Conservation (phyloP, 2,113 vertebrate species). For the Myrmecobius fasciatus region DNA sequence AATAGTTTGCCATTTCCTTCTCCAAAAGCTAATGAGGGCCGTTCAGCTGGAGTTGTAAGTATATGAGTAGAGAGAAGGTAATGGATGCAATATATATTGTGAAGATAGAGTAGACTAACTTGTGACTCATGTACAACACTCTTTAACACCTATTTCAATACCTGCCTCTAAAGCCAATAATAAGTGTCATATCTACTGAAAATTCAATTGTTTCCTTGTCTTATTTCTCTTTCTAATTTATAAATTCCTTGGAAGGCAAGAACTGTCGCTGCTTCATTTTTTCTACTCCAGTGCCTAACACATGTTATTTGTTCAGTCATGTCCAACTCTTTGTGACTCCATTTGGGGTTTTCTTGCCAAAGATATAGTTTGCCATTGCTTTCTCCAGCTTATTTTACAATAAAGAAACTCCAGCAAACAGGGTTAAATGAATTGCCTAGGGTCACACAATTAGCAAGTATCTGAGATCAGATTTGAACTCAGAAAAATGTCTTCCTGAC, state of each 20-base stretch:
- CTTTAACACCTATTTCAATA: background rate
- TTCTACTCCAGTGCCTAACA: background rate
- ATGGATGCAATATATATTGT: background rate
- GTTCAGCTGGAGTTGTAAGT: too few species aligned
- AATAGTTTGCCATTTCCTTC: too few species aligned
- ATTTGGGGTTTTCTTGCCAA: background rate
- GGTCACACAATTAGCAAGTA: background rate
- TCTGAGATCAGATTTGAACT: background rate
- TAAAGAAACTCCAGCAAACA: background rate
- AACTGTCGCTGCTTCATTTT: background rate
- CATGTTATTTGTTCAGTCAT: background rate
- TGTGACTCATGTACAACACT: background rate
- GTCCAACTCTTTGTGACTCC: background rate
- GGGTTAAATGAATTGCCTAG: background rate
- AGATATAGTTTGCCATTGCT: background rate
- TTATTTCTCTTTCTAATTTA: background rate
- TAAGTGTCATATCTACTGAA: background rate
- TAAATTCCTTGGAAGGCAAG: background rate
- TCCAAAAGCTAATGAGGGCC: too few species aligned
- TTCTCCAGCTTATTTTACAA: background rate
- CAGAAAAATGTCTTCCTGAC: background rate
- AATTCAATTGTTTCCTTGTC: background rate
- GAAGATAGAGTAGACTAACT: background rate
- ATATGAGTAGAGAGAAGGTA: background rate
- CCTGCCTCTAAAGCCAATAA: background rate